These are phyloP conservation scores for Perodicticus potto DNA, from an alignment of 2,797 vertebrate species.

Conservation along the genomic window DNA sequence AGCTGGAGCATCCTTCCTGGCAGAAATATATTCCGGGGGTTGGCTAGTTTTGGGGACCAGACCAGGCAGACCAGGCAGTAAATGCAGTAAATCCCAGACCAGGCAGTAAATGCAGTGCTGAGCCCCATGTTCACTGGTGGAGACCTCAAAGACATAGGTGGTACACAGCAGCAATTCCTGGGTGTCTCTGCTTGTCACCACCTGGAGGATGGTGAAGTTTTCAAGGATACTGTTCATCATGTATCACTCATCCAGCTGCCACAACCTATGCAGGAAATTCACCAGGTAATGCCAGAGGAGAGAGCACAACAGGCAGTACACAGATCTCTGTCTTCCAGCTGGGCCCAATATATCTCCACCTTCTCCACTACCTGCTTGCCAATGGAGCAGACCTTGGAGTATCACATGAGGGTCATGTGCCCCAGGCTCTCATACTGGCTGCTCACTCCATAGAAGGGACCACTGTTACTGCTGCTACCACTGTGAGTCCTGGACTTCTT, in stretches of 20 bases:
- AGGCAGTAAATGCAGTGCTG: slow-evolving; percentile 89
- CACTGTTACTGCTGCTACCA: neutral
- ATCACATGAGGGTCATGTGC: slow-evolving; percentile 66
- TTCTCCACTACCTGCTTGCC: too few relatives aligned
- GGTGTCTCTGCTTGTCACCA: slow-evolving; percentile 84
- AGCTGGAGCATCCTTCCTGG: slow-evolving; percentile 5
- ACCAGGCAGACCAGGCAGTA: slow-evolving; percentile 89
- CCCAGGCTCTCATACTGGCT: slow-evolving; percentile 86
- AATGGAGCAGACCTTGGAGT: too few relatives aligned
- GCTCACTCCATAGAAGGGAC: slow-evolving; percentile 72
- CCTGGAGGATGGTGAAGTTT: too few relatives aligned
- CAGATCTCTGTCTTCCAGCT: too few relatives aligned
- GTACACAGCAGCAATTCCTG: slow-evolving; percentile 90
- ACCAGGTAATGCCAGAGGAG: too few relatives aligned
- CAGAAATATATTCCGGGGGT: neutral
- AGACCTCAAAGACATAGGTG: slow-evolving; percentile 90
- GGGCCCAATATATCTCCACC: too few relatives aligned
- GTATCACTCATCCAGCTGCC: too few relatives aligned
- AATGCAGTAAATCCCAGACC: slow-evolving; percentile 91
- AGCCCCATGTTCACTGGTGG: slow-evolving; percentile 88
- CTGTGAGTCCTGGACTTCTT: slow-evolving; percentile 68
- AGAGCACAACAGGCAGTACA: too few relatives aligned
- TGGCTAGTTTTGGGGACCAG: slow-evolving; percentile 48
- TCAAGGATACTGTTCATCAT: too few relatives aligned
- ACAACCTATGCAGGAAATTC: too few relatives aligned